These are phyloP conservation scores for Papilio gigon DNA, from an alignment of 2,888 invertebrate species.

Conservation along the genomic window DNA sequence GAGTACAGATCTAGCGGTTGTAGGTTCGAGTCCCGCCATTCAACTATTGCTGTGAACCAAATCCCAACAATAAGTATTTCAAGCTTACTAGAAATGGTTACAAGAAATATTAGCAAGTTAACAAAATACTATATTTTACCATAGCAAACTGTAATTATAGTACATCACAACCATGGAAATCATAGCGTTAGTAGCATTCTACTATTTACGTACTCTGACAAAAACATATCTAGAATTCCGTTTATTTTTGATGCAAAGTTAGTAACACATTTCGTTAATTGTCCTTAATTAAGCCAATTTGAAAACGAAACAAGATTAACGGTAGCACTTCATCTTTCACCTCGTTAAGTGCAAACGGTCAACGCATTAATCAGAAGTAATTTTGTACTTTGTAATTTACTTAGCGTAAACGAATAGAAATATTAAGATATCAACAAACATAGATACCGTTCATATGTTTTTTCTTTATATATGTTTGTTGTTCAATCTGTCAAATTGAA, in stretches of 20 bases:
- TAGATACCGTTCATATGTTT: not conserved
- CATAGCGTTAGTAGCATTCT: not conserved
- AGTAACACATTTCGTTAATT: slow-evolving; percentile 37
- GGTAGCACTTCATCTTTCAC: slow-evolving; percentile 38
- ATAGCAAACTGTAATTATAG: too few species aligned
- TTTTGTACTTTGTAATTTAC: slow-evolving; percentile 12
- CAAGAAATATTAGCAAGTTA: too few species aligned
- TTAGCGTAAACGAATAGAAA: not conserved
- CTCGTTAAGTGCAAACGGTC: slow-evolving; percentile 36
- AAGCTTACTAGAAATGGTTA: too few species aligned
- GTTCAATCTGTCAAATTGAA: not conserved
- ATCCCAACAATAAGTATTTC: too few species aligned
- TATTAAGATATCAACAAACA: not conserved
- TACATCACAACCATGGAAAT: too few species aligned
- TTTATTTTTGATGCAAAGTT: slow-evolving; percentile 22
- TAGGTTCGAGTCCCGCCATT: too few species aligned
- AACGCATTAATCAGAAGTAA: slow-evolving; percentile 35
- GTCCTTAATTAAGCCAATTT: slow-evolving; percentile 38
- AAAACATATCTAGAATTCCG: not conserved
- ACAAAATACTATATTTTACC: too few species aligned
- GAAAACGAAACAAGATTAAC: slow-evolving; percentile 40
- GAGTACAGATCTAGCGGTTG: too few species aligned
- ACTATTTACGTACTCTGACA: not conserved
- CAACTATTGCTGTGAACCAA: too few species aligned
- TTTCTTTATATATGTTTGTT: too few species aligned